These are phyloP conservation scores for Glyphotaelius pellucidus DNA, from an alignment of 2,888 invertebrate species.

Conservation along the genomic window DNA sequence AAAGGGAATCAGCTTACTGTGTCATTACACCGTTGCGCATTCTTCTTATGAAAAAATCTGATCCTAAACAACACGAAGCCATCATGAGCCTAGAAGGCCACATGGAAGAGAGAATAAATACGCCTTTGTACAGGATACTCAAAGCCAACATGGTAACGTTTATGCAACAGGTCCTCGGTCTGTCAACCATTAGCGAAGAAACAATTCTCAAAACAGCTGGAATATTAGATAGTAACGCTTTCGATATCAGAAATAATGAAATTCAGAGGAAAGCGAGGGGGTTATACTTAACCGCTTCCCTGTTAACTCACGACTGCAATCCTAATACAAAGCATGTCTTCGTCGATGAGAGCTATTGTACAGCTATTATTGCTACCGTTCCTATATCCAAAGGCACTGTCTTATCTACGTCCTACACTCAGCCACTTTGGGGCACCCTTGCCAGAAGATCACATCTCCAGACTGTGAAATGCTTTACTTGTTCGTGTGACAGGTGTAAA, in stretches of 20 bases:
- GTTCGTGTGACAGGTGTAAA: conserved; percentile 81
- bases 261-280: conserved; percentile 78
- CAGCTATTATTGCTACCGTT: conserved; percentile 81
- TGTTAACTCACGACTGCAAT: conserved; percentile 85
- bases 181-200: conserved; percentile 76
- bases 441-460: conserved; percentile 80
- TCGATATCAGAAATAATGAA: conserved; percentile 80
- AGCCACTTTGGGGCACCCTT: conserved; percentile 83
- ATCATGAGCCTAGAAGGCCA: conserved; percentile 80
- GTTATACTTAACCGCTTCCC: conserved; percentile 81
- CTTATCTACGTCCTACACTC: conserved; percentile 84
- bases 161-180: conserved; percentile 77
- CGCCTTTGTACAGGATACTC: conserved; percentile 79
- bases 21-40: conserved; percentile 82
- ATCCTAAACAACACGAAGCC: conserved; percentile 77
- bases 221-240: conserved; percentile 85
- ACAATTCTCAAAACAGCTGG: conserved; percentile 81
- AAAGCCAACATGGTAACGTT: conserved; percentile 81
- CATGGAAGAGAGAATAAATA: conserved; percentile 79
- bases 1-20: conserved; percentile 81
- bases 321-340: conserved; percentile 85
- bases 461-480: conserved; percentile 82
- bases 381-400: conserved; percentile 82
- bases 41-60: conserved; percentile 78
- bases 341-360: conserved; percentile 77